Evolutionary conservation across 2,113 vertebrate genomes (phyloP), one percentile per base, ranked within the genome.

Genomic region (Hypomesus transpacificus): DNA sequence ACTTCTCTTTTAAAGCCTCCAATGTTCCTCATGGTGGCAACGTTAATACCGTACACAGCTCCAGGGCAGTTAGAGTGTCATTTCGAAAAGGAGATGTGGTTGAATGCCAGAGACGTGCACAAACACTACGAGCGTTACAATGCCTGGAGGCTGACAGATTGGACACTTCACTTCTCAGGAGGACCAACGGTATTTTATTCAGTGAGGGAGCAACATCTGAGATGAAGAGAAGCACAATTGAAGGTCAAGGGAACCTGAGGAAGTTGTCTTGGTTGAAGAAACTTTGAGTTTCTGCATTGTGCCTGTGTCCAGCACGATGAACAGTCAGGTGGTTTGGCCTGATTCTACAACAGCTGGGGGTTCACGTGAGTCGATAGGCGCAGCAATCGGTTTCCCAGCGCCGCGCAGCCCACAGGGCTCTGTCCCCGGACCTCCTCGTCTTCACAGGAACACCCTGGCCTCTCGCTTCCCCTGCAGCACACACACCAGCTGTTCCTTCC

Each of bases 381-480:
- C 54, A 21, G 50, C 71, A 75, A 69, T 88, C 72, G 0, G 57
- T 85, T 68, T 85, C 83, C 76, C 83, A 72, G 34, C 62, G 59
- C 3, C 76, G 77, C 0, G 69, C 2, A 0, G 31, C 52, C 75
- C 75, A 74, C n/a, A 88, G 78, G 52, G 61, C 22, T 2, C 69
- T 64, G 39, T 87, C 77, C 53, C 81, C 71, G 31, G 62, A 52
- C 18, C 74, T 85, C 62, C 21, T 76, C 1, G 52, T 16, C 11
- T 24, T 64, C 3, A 46, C 6, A 0, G 65, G 75, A 18, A 66
- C 54, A 0, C 24, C 65, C 0, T 64, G 4, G 17, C 16, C 14
- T 54, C 13, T 69, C 14, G 67, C 66, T 34, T 87, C 73, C 80
- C 87, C 89, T 90, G 24, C 24, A 74, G 0, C 75, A 58, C 9